Conservation (phyloP, 2,113 vertebrate species). For the Microtus ochrogaster region DNA sequence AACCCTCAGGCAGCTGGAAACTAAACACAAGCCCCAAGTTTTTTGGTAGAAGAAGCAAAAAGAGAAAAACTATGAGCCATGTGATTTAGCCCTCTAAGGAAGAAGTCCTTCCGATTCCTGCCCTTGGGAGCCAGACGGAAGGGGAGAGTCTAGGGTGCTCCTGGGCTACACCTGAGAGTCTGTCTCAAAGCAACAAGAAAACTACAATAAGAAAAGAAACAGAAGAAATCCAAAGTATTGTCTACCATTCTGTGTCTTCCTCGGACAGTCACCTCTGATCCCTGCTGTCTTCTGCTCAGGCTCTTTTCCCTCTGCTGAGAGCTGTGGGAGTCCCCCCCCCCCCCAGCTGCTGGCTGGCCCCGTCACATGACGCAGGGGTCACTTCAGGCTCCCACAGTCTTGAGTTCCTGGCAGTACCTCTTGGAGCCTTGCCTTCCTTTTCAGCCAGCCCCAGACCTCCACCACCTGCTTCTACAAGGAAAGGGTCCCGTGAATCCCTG, state of each 20-base stretch:
- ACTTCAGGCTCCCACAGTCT: background rate
- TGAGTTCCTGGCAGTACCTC: background rate
- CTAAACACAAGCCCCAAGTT: background rate
- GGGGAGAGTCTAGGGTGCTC: background rate
- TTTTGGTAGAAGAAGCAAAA: constrained; percentile 7
- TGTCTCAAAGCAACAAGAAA: background rate
- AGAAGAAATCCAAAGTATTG: background rate
- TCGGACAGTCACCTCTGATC: background rate
- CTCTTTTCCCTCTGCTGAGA: background rate
- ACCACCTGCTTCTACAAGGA: background rate
- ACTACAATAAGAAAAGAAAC: background rate
- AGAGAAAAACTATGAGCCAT: background rate
- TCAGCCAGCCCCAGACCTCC: background rate
- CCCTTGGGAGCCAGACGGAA: no score
- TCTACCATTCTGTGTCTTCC: background rate
- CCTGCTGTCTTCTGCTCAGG: background rate
- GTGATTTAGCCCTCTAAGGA: background rate
- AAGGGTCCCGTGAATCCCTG: background rate
- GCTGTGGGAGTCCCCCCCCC: background rate
- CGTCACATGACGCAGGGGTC: background rate
- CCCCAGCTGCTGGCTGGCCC: background rate
- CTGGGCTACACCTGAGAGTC: background rate
- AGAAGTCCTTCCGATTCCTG: no score
- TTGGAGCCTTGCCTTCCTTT: background rate
- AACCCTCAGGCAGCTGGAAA: background rate